phyloP scores from a whole-genome alignment of 2,888 invertebrate genomes.

The Chaetogeoica ovagalla region DNA sequence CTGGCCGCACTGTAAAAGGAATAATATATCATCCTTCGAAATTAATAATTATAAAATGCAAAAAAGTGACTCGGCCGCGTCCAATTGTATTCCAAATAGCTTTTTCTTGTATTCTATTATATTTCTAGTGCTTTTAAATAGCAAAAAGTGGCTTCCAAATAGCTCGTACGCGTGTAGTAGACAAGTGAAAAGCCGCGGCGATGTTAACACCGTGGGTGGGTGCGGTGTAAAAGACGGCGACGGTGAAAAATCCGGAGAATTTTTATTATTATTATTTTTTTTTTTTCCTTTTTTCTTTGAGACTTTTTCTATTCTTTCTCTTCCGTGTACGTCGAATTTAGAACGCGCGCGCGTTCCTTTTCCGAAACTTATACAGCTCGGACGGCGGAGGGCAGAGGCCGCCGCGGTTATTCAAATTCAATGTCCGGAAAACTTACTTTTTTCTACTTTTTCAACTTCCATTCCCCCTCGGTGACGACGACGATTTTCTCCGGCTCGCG shows the following conservation, averaged over 20 bases:
- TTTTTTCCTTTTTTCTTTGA: not conserved
- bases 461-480: not conserved
- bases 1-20: no score
- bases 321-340: not conserved
- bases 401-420: slow-evolving; percentile 42
- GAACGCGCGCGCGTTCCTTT: not conserved
- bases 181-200: no score
- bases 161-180: no score
- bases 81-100: no score
- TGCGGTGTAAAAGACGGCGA: not conserved
- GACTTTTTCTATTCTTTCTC: no score
- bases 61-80: no score
- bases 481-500: not conserved
- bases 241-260: slow-evolving; percentile 6
- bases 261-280: slow-evolving; percentile 21
- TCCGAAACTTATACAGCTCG: slow-evolving; percentile 43
- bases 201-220: no score
- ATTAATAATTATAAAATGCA: no score
- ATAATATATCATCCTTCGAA: no score
- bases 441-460: not conserved
- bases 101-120: no score
- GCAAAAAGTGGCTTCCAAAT: no score
- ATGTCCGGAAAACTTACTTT: slow-evolving; percentile 51
- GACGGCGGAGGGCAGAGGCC: not conserved
- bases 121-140: no score